phyloP scores from a whole-genome alignment of 2,797 vertebrate species.

The Sarcoramphus papa region DNA sequence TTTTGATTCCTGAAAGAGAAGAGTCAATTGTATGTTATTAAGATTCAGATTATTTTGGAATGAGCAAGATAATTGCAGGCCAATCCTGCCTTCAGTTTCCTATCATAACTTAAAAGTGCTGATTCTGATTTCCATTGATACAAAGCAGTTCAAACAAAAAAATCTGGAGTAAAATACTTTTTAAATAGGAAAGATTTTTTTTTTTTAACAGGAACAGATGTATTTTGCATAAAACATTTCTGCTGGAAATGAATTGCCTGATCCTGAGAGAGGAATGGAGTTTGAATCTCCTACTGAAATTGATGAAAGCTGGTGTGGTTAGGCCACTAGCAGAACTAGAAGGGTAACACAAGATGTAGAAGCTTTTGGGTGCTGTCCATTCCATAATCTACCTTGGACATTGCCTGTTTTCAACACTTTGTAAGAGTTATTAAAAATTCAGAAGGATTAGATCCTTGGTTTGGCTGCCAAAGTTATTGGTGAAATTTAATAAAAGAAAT shows the following conservation, averaged over 20 bases:
- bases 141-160: not conserved
- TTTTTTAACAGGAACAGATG: not conserved
- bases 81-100: not conserved
- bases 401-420: not conserved
- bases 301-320: not conserved
- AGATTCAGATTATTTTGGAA: slow-evolving; percentile 16
- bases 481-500: not conserved
- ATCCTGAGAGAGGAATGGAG: not conserved
- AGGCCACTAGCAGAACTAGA: not conserved
- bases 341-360: not conserved
- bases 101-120: not conserved
- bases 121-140: not conserved
- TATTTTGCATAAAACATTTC: not conserved
- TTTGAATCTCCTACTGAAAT: not conserved
- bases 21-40: not conserved
- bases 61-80: not conserved
- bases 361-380: not conserved
- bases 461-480: not conserved
- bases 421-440: not conserved
- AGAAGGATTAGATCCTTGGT: not conserved
- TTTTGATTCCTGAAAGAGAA: slow-evolving; percentile 16
- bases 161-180: not conserved
- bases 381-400: not conserved
- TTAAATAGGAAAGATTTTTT: not conserved
- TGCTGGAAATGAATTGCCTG: not conserved